A percentile compares a stretch with the other conserved stretches of the same genome.
These are phyloP conservation scores for Paraplagusia blochii DNA, from an alignment of 2,113 vertebrate genomes.

Conservation along the genomic window DNA sequence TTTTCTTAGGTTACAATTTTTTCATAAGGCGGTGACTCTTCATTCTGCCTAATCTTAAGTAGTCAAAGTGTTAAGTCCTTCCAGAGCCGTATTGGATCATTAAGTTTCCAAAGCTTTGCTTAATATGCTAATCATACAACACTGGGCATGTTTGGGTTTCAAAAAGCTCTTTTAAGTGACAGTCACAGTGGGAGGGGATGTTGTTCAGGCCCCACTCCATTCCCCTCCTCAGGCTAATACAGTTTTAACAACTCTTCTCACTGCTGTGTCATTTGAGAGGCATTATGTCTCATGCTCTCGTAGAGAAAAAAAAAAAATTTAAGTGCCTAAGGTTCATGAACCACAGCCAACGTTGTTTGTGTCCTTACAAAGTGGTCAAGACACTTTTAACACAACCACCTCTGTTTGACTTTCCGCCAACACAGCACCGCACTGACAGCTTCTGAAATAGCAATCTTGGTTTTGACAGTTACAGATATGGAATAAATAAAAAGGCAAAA, in stretches of 20 bases:
- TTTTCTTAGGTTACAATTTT: not conserved
- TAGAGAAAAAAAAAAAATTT: constrained; percentile 46
- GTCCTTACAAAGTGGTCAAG: constrained; percentile 69
- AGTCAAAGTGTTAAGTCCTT: constrained; percentile 22
- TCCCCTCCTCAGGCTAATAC: constrained; percentile 44
- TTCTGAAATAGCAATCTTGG: constrained; percentile 75
- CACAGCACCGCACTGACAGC: constrained; percentile 68
- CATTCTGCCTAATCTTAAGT: constrained; percentile 31
- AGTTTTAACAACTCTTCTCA: constrained; percentile 46
- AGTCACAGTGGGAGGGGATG: constrained; percentile 28
- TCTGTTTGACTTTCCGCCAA: constrained; percentile 66
- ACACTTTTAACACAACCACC: constrained; percentile 68
- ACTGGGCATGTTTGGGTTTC: constrained; percentile 45
- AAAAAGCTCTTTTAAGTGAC: constrained; percentile 53
- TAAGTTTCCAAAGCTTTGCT: constrained; percentile 32
- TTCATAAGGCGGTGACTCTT: constrained; percentile 14
- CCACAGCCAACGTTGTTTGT: constrained; percentile 54
- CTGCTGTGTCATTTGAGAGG: constrained; percentile 24
- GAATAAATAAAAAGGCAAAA: constrained; percentile 74
- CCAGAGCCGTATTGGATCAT: constrained; percentile 26
- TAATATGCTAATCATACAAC: constrained; percentile 37
- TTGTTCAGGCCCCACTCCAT: constrained; percentile 32
- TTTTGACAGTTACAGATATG: constrained; percentile 76
- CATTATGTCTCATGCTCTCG: constrained; percentile 39
- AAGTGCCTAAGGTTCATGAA: constrained; percentile 41